Conservation (phyloP, 2,888 invertebrate genomes). For the Platypus cylindrus region DNA sequence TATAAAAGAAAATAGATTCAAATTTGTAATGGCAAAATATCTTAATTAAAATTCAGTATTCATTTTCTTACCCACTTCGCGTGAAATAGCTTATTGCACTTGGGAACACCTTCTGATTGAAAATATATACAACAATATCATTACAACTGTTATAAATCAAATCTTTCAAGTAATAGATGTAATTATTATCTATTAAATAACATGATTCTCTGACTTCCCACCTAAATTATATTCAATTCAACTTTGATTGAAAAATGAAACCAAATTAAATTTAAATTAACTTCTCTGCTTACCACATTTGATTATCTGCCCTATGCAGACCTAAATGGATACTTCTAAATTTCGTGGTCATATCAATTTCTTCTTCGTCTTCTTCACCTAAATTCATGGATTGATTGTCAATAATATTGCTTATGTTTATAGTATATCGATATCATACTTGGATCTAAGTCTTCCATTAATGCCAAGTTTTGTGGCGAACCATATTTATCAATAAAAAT, state of each 20-base stretch:
- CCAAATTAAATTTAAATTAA: too few relatives aligned
- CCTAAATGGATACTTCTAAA: conserved; percentile 6
- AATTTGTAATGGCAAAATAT: background rate
- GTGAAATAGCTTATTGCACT: conserved; percentile 8
- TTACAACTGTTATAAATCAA: conserved; percentile 10
- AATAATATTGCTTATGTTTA: background rate
- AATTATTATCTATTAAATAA: conserved; percentile 9
- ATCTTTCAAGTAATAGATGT: conserved; percentile 11
- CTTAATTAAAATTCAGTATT: background rate
- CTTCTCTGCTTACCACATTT: conserved; percentile 10
- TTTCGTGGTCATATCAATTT: background rate
- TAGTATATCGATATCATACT: background rate
- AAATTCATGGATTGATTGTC: background rate
- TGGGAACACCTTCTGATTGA: conserved; percentile 13
- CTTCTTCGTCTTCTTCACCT: conserved; percentile 8
- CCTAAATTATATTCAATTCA: too few relatives aligned
- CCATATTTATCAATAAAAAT: conserved; percentile 10
- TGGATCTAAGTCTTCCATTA: conserved; percentile 5
- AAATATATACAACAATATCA: conserved; percentile 10
- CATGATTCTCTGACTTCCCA: conserved; percentile 14
- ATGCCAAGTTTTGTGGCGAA: conserved; percentile 4
- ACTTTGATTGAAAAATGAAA: too few relatives aligned
- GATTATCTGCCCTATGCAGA: conserved; percentile 1
- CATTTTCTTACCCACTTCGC: conserved; percentile 10
- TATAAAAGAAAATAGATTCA: conserved; percentile 5